Conservation (phyloP, 2,797 vertebrate genomes). For the Atherinosoma microstoma region DNA sequence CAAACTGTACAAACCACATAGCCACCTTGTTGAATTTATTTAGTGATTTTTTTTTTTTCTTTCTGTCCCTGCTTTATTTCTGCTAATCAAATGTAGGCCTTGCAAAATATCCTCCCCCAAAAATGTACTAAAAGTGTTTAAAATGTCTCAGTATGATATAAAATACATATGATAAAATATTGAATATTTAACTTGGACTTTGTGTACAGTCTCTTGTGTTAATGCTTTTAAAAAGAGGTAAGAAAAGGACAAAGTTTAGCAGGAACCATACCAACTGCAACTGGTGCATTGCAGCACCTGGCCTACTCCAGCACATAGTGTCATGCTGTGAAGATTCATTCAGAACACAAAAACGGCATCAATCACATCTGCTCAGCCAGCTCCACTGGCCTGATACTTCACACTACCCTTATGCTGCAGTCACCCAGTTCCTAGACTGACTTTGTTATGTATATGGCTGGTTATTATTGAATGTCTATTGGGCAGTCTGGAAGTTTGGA, state of each 20-base stretch:
- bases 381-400: slow-evolving; percentile 54
- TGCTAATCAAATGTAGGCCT: neutral
- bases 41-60: too few species aligned
- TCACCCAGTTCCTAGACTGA: slow-evolving; percentile 33
- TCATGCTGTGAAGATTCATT: slow-evolving; percentile 76
- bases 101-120: neutral
- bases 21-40: neutral
- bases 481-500: neutral
- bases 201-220: slow-evolving; percentile 8
- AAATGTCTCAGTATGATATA: neutral
- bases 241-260: slow-evolving; percentile 45
- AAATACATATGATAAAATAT: neutral
- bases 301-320: slow-evolving; percentile 44
- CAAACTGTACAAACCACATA: neutral
- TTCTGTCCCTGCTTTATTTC: neutral
- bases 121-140: neutral
- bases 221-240: slow-evolving; percentile 22
- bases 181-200: neutral
- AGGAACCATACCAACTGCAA: slow-evolving; percentile 61
- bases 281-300: slow-evolving; percentile 85
- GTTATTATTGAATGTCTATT: neutral
- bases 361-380: slow-evolving; percentile 65
- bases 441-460: slow-evolving; percentile 18
- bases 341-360: slow-evolving; percentile 73
- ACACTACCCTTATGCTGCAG: slow-evolving; percentile 57